Evolutionary conservation across 2,797 vertebrate genomes (phyloP).

Genomic region (Poecile montanus): DNA sequence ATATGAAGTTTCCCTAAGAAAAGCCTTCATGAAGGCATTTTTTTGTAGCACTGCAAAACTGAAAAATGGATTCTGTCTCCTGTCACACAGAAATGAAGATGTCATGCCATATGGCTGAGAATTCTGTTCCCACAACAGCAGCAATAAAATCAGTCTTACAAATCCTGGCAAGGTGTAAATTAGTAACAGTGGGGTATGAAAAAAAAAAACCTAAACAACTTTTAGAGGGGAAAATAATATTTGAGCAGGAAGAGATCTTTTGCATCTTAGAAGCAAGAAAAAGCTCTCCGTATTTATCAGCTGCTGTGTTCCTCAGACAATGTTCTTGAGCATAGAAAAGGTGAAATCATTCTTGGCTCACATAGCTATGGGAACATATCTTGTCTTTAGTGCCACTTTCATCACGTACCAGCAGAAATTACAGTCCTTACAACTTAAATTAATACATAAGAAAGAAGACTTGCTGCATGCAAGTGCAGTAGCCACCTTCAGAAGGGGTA

Average conservation of each 20-base stretch:
- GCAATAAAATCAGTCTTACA: not conserved
- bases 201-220: not conserved
- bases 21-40: not conserved
- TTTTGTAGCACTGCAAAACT: not conserved
- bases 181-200: not conserved
- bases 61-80: not conserved
- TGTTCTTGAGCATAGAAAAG: not conserved
- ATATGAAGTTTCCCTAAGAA: not conserved
- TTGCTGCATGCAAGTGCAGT: not conserved
- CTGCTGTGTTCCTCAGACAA: not conserved
- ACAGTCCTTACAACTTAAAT: not conserved
- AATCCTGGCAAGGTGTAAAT: not conserved
- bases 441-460: not conserved
- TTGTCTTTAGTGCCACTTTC: not conserved
- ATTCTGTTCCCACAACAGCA: not conserved
- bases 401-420: not conserved
- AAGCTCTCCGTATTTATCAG: not conserved
- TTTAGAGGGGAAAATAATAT: not conserved
- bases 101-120: not conserved
- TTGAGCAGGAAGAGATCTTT: not conserved
- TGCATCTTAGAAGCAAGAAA: not conserved
- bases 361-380: fast-evolving
- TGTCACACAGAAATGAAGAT: not conserved
- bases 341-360: not conserved
- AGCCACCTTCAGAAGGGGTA: not conserved